phyloP scores from a whole-genome alignment of 2,113 vertebrate genomes.

The Astur gentilis region DNA sequence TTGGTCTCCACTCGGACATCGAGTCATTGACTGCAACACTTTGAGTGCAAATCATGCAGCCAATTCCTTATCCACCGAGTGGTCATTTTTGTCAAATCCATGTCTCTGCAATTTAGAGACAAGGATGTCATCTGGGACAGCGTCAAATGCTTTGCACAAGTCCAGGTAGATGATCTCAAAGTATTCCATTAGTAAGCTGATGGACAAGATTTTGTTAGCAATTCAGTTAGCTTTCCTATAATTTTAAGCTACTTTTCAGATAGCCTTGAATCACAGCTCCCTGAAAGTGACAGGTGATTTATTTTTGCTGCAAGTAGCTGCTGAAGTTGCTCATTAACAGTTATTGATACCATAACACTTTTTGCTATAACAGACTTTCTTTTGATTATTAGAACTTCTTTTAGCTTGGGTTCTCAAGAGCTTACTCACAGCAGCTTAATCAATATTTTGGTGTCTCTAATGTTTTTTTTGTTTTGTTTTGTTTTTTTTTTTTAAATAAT shows the following conservation, averaged over 20 bases:
- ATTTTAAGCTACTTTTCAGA: neutral
- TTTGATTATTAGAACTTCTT: slow-evolving; percentile 1
- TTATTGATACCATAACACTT: neutral
- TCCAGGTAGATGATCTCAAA: neutral
- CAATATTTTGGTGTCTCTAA: neutral
- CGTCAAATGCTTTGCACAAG: neutral
- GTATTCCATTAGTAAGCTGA: neutral
- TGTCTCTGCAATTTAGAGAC: neutral
- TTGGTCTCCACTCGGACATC: neutral
- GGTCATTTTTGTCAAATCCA: neutral
- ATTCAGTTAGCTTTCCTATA: neutral
- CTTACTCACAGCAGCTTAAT: neutral
- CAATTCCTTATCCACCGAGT: neutral
- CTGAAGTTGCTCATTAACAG: slow-evolving; percentile 13
- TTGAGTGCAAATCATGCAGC: neutral
- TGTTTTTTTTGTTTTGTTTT: neutral
- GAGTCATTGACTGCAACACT: neutral
- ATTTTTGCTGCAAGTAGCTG: neutral
- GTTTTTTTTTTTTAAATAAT: neutral
- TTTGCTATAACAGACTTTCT: neutral
- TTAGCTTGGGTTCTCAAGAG: neutral
- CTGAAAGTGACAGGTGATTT: neutral
- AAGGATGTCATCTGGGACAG: neutral
- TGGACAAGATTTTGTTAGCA: neutral
- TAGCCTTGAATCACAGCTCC: neutral